Percentiles rank a stretch among this genome's conserved stretches.
Evolutionary conservation across 1,140 invertebrate genomes (phyloP).

Genomic region (Meloidogyne hapla): DNA sequence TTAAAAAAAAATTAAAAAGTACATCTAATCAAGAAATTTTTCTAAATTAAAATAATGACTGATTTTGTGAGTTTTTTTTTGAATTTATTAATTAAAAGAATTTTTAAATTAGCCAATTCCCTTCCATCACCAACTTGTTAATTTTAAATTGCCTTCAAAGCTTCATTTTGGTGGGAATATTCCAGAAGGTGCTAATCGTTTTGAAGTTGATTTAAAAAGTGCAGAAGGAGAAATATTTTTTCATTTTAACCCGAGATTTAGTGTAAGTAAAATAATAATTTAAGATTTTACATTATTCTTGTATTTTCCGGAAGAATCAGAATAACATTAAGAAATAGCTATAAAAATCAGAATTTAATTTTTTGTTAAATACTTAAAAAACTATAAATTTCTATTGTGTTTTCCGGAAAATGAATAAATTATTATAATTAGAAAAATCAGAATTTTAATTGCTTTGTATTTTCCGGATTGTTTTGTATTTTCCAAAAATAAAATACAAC

Average conservation of each 20-base stretch:
- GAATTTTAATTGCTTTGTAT: too few species aligned
- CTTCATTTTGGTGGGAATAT: conserved; percentile 19
- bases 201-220: conserved; percentile 20
- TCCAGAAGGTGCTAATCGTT: conserved; percentile 18
- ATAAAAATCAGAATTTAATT: background rate
- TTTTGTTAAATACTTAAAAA: background rate
- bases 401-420: too few species aligned
- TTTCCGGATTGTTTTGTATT: too few species aligned
- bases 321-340: background rate
- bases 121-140: conserved; percentile 18
- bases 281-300: background rate
- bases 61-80: background rate
- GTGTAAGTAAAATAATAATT: conserved; percentile 11
- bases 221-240: conserved; percentile 25
- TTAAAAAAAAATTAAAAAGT: background rate
- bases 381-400: background rate
- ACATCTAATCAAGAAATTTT: too few species aligned
- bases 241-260: conserved; percentile 32
- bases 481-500: conserved; percentile 13
- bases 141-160: conserved; percentile 5
- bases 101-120: conserved; percentile 21
- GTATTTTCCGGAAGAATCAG: background rate
- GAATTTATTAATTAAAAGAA: background rate
- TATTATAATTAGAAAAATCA: too few species aligned
- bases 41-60: too few species aligned